Evolutionary conservation across 2,888 invertebrate genomes (phyloP).

Genomic region (Kryphioiulus occultus): DNA sequence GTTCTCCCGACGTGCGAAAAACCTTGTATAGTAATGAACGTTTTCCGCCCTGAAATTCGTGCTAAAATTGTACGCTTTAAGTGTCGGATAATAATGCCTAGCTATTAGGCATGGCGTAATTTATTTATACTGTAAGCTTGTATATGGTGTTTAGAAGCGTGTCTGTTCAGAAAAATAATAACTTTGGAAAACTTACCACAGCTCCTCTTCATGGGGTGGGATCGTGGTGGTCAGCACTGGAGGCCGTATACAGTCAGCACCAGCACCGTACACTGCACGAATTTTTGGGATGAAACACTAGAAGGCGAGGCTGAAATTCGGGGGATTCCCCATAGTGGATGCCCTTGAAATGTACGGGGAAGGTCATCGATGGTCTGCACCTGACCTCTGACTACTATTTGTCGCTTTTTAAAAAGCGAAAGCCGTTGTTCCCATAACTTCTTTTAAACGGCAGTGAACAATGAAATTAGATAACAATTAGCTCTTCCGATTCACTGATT

Average conservation of each 20-base stretch:
- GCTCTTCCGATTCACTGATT: neutral
- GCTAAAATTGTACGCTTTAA: neutral
- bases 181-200: neutral
- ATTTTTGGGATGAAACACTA: neutral
- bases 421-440: neutral
- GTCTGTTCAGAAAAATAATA: too few species aligned
- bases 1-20: neutral
- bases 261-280: neutral
- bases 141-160: neutral
- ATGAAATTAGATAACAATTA: neutral
- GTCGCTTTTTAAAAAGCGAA: neutral
- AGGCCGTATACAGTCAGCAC: neutral
- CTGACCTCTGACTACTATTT: neutral
- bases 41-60: neutral
- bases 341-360: neutral
- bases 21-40: neutral
- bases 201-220: neutral
- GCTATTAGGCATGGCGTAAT: neutral
- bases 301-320: neutral
- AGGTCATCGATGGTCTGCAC: neutral
- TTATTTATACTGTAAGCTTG: too few species aligned
- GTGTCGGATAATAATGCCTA: neutral
- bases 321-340: conserved; percentile 16
- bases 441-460: neutral
- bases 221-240: neutral